These are phyloP conservation scores for Myotis findleyi DNA, from an alignment of 2,797 vertebrate genomes.

Conservation along the genomic window DNA sequence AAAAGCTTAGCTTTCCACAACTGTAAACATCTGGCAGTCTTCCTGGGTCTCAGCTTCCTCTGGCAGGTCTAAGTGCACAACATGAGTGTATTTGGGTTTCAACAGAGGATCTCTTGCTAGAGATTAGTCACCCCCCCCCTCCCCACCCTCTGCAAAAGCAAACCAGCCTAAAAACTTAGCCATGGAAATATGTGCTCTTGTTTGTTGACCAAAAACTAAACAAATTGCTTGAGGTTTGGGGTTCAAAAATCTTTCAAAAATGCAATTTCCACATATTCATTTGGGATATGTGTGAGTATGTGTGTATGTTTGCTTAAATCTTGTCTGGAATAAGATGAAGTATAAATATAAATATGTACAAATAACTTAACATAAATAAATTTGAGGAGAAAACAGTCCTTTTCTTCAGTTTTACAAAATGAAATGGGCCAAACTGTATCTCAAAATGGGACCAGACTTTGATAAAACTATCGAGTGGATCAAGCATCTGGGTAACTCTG, in stretches of 20 bases:
- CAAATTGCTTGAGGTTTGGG: slow-evolving; percentile 71
- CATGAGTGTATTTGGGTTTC: slow-evolving; percentile 62
- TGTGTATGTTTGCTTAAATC: slow-evolving; percentile 44
- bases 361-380: slow-evolving; percentile 46
- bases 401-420: slow-evolving; percentile 20
- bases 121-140: slow-evolving; percentile 60
- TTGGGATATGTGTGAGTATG: not conserved
- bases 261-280: slow-evolving; percentile 55
- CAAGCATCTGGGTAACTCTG: not conserved
- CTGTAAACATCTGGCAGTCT: slow-evolving; percentile 66
- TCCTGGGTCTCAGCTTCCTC: slow-evolving; percentile 65
- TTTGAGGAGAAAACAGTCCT: not conserved
- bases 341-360: slow-evolving; percentile 46
- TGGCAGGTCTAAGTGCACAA: not conserved
- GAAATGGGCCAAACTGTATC: not conserved
- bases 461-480: not conserved
- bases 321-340: slow-evolving; percentile 20
- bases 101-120: slow-evolving; percentile 51
- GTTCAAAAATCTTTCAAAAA: slow-evolving; percentile 66
- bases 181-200: slow-evolving; percentile 65
- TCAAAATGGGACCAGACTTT: not conserved
- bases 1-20: slow-evolving; percentile 63
- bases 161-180: slow-evolving; percentile 8
- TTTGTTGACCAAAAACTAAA: slow-evolving; percentile 73
- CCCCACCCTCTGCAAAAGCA: slow-evolving; percentile 23